phyloP scores from a whole-genome alignment of 1,140 invertebrate species.

The Delia radicum region DNA sequence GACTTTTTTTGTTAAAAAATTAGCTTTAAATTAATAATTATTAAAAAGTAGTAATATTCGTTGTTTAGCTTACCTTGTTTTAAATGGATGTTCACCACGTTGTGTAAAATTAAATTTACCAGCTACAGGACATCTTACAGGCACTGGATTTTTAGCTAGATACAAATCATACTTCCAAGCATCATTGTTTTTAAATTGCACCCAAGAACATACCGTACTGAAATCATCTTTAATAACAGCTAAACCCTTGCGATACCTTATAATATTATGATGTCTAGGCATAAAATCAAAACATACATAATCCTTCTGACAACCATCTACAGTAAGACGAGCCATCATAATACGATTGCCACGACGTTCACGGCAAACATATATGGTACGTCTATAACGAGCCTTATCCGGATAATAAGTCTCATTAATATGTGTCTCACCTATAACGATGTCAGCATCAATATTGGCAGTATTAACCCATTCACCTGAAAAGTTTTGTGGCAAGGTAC shows the following conservation, averaged over 20 bases:
- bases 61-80: conserved; percentile 71
- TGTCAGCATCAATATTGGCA: conserved; percentile 92
- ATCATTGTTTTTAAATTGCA: conserved; percentile 81
- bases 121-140: conserved; percentile 91
- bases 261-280: conserved; percentile 92
- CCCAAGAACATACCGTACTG: conserved; percentile 90
- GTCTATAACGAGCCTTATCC: conserved; percentile 82
- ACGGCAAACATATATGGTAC: conserved; percentile 92
- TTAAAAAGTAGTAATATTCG: too few relatives aligned
- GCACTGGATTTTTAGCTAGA: conserved; percentile 86
- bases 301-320: conserved; percentile 98
- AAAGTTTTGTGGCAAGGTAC: conserved; percentile 90
- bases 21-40: too few relatives aligned
- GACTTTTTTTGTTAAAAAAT: too few relatives aligned
- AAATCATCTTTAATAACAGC: conserved; percentile 89
- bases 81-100: conserved; percentile 82
- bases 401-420: conserved; percentile 94
- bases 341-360: conserved; percentile 83
- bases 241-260: conserved; percentile 84
- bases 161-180: conserved; percentile 88
- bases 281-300: conserved; percentile 97
- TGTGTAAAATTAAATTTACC: conserved; percentile 95
- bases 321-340: conserved; percentile 93
- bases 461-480: conserved; percentile 95
- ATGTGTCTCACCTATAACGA: conserved; percentile 93